Evolutionary conservation across 2,888 invertebrate species (phyloP).

Genomic region (Nephrotoma appendiculata): DNA sequence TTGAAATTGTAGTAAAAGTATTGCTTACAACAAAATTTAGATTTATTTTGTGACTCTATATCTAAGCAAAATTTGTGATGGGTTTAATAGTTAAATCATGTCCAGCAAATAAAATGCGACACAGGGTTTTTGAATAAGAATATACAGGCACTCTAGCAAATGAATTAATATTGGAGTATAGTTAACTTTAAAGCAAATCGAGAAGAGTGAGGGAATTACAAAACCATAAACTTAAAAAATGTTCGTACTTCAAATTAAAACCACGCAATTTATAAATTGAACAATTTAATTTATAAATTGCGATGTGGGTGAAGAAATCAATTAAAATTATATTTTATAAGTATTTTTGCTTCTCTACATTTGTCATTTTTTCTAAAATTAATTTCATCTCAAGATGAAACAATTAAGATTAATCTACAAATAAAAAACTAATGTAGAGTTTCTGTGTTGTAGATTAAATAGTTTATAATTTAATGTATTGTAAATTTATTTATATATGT

Average conservation of each 20-base stretch:
- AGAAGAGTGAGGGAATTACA: too few relatives aligned
- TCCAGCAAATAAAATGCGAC: too few relatives aligned
- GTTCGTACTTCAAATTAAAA: neutral
- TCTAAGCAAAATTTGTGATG: neutral
- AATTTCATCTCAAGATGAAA: neutral
- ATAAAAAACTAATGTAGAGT: neutral
- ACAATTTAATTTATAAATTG: neutral
- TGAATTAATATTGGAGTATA: too few relatives aligned
- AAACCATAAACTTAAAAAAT: neutral
- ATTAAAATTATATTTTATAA: neutral
- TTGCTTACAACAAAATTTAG: neutral
- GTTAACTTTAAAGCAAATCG: too few relatives aligned
- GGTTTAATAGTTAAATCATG: too few relatives aligned
- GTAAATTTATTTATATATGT: neutral
- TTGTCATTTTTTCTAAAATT: neutral
- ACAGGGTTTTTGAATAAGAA: too few relatives aligned
- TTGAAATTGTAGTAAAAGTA: neutral
- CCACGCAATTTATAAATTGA: neutral
- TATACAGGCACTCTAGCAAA: too few relatives aligned
- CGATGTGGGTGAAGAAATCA: neutral
- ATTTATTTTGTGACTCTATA: neutral
- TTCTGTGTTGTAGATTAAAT: too few relatives aligned
- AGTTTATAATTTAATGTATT: neutral
- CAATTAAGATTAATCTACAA: neutral
- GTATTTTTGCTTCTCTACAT: neutral